Evolutionary conservation across 2,888 invertebrate species (phyloP).

Genomic region (Acheta domesticus): DNA sequence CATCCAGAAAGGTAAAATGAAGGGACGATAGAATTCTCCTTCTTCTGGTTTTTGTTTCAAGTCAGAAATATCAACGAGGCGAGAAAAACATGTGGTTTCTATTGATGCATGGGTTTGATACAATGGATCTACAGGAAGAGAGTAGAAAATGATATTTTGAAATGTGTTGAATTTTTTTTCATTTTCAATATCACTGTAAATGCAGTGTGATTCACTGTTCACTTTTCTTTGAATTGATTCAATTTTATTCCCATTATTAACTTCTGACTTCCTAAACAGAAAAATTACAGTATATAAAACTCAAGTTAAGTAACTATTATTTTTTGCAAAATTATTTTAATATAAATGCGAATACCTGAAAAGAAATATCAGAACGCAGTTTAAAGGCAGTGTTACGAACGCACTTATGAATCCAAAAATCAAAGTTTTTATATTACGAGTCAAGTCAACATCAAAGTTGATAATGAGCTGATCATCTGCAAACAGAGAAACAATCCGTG

Average conservation of each 20-base stretch:
- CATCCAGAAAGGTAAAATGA: constrained; percentile 18
- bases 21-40: not conserved
- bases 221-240: too few species aligned
- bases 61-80: too few species aligned
- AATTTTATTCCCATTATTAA: too few species aligned
- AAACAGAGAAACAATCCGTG: too few species aligned
- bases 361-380: not conserved
- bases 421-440: not conserved
- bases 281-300: too few species aligned
- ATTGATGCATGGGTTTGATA: not conserved
- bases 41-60: too few species aligned
- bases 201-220: not conserved
- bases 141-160: not conserved
- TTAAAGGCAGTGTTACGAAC: not conserved
- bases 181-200: not conserved
- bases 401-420: not conserved
- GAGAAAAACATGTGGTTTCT: too few species aligned
- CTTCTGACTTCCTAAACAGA: too few species aligned
- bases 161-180: not conserved
- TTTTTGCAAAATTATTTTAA: not conserved
- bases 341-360: not conserved
- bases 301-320: not conserved
- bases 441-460: not conserved
- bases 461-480: too few species aligned
- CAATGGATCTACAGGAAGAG: not conserved